Evolutionary conservation across 2,113 vertebrate genomes (phyloP), one percentile per base, ranked within the genome.

Genomic region (Tupaia tana): DNA sequence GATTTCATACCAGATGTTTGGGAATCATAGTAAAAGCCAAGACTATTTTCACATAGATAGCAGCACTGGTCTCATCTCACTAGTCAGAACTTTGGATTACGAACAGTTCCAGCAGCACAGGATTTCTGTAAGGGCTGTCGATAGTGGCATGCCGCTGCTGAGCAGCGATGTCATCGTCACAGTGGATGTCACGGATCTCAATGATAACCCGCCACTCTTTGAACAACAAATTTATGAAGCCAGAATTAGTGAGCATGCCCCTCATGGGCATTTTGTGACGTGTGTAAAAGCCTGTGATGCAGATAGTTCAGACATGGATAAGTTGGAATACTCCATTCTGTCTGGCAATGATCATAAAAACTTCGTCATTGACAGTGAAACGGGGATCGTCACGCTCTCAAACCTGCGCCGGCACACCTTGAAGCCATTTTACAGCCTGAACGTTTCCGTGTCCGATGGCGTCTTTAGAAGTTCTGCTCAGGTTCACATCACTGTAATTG

Each of bases 121-220:
- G 82, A 95, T 99, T 84, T 96, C 97, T n/a, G 95, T 99, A 63
- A 98, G 99, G 31, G 99, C 99, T 22, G 95, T 99, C 52, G 99
- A 99, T 12, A 98, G 99, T 66, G 99, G 99, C 43, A 99, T 99
- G 97, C 99, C 99, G n/a, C 98, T 99, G 3, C 98, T 99, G 86
- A 99, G 99, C 69, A 99, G 98, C 67, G 99, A 99, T 0, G 96
- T 99, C 8, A 0, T 97, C 2, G 98, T 99, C 91, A 99, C 97
- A 0, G 98, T 99, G 87, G 98, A 99, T 3, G 96, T 99, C 75
- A 99, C 98, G 0, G 99, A 99, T 97, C 98, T 99, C 82, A 99
- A 99, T 54, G 99, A 99, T 98, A 99, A 99, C 3, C 98, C 99
- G 0, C 99, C 99, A 13, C 34, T 98, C 52, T 99, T 99, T 95